Percentiles rank a stretch among this genome's conserved stretches.
phyloP scores from a whole-genome alignment of 1,140 invertebrate genomes.

The Neodiprion lecontei region DNA sequence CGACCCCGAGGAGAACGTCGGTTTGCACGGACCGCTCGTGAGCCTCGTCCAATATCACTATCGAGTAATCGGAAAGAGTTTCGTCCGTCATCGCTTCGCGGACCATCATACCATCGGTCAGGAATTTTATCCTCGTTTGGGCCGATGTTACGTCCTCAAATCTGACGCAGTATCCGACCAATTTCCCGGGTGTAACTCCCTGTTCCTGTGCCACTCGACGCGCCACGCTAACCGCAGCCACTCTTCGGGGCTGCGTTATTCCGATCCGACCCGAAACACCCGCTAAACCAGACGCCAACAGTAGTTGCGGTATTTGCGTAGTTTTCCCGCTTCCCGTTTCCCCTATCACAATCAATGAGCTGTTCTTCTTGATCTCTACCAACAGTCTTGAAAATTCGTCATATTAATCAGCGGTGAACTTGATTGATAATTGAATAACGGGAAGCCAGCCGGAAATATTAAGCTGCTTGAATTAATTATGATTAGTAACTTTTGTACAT shows the following conservation, averaged over 20 bases:
- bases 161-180: conserved; percentile 90
- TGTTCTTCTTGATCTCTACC: conserved; percentile 63
- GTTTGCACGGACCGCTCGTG: conserved; percentile 97
- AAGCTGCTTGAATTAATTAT: too few relatives aligned
- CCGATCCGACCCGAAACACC: conserved; percentile 72
- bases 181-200: conserved; percentile 68
- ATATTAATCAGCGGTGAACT: too few relatives aligned
- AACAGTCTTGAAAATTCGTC: conserved; percentile 57
- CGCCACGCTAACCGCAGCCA: conserved; percentile 92
- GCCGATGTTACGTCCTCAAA: conserved; percentile 87
- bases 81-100: conserved; percentile 84
- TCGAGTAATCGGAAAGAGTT: conserved; percentile 76
- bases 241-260: conserved; percentile 88
- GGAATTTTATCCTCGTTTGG: conserved; percentile 84
- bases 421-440: neutral
- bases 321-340: conserved; percentile 93
- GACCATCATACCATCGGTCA: conserved; percentile 96
- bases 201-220: conserved; percentile 85
- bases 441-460: too few relatives aligned
- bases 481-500: too few relatives aligned
- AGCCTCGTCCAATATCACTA: conserved; percentile 95
- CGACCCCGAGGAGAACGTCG: conserved; percentile 89
- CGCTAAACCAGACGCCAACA: conserved; percentile 58
- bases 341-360: conserved; percentile 81
- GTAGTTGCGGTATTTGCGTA: conserved; percentile 86